Base-by-base conservation (phyloP, 2,888 invertebrate species). In the Taenaris catops region DNA sequence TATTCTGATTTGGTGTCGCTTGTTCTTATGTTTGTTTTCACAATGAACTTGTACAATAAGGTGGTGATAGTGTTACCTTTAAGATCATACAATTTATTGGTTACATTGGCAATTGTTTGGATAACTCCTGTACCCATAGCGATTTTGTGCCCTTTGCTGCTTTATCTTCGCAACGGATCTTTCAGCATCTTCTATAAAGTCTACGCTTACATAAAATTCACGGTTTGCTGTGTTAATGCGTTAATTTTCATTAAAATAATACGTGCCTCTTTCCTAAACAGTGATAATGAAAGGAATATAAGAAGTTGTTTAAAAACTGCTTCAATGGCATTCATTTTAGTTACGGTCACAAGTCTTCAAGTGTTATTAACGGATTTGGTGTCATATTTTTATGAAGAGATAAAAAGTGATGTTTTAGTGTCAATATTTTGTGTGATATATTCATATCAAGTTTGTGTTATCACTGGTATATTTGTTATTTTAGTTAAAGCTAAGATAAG, bases 31-130 rank as follows among this genome's bases (percentile, higher is more conserved):
- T 71, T 71, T 19, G 38, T 75, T 1, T 79, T 72, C 37, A 68
- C 73, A 0, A 74, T 69, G 41, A 69, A 74, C 32, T 42, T 81
- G 3, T 78, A 75, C 42, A 63, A 73, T 7, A 76, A 76, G 52
- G 57, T 76, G 3, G 63, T 78, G 1, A 23, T 63, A 1, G 78
- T 73, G 21, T 72, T 71, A 14, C 38, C 46, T 1, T 25, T 53
- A 2, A 46, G 51, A n/a, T 57, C 57, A 19, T 41, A 38, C 5
- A 63, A 53, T 18, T 49, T 75, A 1, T 4, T 47, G 0, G 1
- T 54, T 0, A 29, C 60, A 0, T 61, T 62, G 0, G 8, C 55
- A 1, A 8, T 55, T 0, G 51, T 70, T 14, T 79, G 72, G 72
- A 18, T 46, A 0, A 9, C 58, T 1, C 53, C 67, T 1, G 24